Evolutionary conservation across 2,113 vertebrate genomes (phyloP), one percentile per base, ranked within the genome.

Genomic region (Zeus faber): DNA sequence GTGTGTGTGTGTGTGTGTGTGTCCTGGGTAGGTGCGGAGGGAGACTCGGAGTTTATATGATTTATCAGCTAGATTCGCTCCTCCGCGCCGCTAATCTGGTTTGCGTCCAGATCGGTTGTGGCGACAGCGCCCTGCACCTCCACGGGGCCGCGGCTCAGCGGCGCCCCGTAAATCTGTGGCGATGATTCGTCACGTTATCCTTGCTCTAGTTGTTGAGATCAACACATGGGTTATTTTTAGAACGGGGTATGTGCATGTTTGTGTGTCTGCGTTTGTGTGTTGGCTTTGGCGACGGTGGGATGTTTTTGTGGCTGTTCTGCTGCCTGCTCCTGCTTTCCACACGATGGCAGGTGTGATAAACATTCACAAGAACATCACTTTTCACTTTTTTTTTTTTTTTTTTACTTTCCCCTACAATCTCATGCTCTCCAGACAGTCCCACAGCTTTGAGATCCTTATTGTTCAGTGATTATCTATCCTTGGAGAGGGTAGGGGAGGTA

Each of bases 1-100:
- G 47, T 48, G 47, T 27, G 26, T 62, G 40, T 54, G 17, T 46
- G 61, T 60, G 61, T 26, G 20, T 45, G 27, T 31, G 46, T 49
- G 17, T 49, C 14, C 2, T n/a, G 18, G 13, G 50, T n/a, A 20
- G 8, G 33, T 22, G 24, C 17, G 11, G 13, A 16, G 23, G 2
- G 25, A 26, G n/a, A 37, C 62, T 70, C 26, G 46, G 46, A 58
- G 51, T 58, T 72, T 59, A 63, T 61, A 41, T 31, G 49, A 35
- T 39, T 65, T 81, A 84, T 87, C 79, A 68, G 25, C 71, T 64
- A 80, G 76, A 88, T 82, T 78, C 76, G 65, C 56, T 70, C 64
- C 31, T 48, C 60, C 53, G 49, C 68, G 54, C 41, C 46, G 29
- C 56, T 79, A 72, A 69, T 51, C 31, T 70, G 48, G 54, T 26